A percentile compares a stretch with the other conserved stretches of the same genome.
Evolutionary conservation across 2,888 invertebrate species (phyloP).

Genomic region (Monopis laevigella): DNA sequence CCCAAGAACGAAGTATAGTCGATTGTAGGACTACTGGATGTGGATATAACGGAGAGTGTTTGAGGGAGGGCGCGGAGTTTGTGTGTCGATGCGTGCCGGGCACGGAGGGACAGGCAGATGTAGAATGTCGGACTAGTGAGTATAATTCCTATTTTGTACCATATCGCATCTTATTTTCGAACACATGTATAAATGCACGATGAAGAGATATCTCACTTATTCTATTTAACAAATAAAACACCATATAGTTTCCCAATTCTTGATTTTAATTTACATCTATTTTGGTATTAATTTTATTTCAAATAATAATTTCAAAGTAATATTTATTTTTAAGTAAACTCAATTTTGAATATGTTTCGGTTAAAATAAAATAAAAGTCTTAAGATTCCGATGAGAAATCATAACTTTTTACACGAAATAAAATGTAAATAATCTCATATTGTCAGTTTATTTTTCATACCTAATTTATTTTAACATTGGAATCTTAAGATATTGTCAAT

Average conservation of each 20-base stretch:
- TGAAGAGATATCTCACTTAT: constrained; percentile 20
- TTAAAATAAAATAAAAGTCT: too few species aligned
- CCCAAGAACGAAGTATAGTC: constrained; percentile 65
- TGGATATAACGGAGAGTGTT: constrained; percentile 86
- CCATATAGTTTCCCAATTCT: background rate
- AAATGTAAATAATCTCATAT: too few species aligned
- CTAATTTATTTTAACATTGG: too few species aligned
- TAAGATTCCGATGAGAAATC: too few species aligned
- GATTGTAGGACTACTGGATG: constrained; percentile 89
- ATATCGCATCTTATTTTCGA: constrained; percentile 13
- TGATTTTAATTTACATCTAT: background rate
- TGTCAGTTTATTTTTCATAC: too few species aligned
- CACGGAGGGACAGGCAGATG: constrained; percentile 75
- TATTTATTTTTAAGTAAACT: too few species aligned
- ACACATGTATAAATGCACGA: constrained; percentile 61
- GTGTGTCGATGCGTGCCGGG: constrained; percentile 83
- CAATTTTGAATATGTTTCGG: too few species aligned
- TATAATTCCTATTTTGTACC: constrained; percentile 23
- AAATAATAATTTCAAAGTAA: too few species aligned
- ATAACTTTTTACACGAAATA: too few species aligned
- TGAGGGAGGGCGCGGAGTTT: constrained; percentile 84
- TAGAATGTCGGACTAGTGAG: constrained; percentile 73
- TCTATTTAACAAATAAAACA: constrained; percentile 10
- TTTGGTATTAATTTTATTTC: too few species aligned
- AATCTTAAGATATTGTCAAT: too few species aligned